phyloP scores from a whole-genome alignment of 1,140 invertebrate species.

The Drosophila rufa region DNA sequence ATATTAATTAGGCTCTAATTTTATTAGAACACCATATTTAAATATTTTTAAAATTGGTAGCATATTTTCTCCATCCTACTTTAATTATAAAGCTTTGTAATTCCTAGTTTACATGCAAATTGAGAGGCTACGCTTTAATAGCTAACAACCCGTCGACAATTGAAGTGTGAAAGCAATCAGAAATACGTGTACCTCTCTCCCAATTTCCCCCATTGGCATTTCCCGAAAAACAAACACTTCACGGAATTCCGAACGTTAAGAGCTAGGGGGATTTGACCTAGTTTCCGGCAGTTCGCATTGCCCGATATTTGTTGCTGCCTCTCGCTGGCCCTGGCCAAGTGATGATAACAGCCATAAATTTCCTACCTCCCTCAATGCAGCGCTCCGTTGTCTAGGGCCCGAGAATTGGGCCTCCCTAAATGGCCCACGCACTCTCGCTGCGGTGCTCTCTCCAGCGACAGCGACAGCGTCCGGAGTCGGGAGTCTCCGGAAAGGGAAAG shows the following conservation, averaged over 20 bases:
- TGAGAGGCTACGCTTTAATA: background rate
- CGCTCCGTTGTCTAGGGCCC: slow-evolving; percentile 74
- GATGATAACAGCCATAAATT: slow-evolving; percentile 78
- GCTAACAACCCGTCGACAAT: background rate
- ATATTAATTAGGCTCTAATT: background rate
- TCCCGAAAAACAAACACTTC: background rate
- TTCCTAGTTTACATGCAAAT: background rate
- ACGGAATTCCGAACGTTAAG: slow-evolving; percentile 19
- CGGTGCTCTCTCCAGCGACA: background rate
- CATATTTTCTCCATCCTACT: background rate
- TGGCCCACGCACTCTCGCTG: slow-evolving; percentile 33
- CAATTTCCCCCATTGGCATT: background rate
- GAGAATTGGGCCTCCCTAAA: slow-evolving; percentile 31
- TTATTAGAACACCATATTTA: background rate
- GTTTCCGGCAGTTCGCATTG: slow-evolving; percentile 55
- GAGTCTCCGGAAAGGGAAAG: slow-evolving; percentile 64
- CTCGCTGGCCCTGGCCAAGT: slow-evolving; percentile 41
- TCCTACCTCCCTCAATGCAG: slow-evolving; percentile 78
- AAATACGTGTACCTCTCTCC: background rate
- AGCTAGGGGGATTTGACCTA: slow-evolving; percentile 58
- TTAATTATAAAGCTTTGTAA: background rate
- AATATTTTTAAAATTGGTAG: background rate
- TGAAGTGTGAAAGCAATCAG: slow-evolving; percentile 10
- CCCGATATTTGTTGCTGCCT: slow-evolving; percentile 53
- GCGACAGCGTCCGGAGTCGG: background rate